Evolutionary conservation across 2,797 vertebrate genomes (phyloP), one percentile per base, ranked within the genome.

Genomic region (Carduelis carduelis): DNA sequence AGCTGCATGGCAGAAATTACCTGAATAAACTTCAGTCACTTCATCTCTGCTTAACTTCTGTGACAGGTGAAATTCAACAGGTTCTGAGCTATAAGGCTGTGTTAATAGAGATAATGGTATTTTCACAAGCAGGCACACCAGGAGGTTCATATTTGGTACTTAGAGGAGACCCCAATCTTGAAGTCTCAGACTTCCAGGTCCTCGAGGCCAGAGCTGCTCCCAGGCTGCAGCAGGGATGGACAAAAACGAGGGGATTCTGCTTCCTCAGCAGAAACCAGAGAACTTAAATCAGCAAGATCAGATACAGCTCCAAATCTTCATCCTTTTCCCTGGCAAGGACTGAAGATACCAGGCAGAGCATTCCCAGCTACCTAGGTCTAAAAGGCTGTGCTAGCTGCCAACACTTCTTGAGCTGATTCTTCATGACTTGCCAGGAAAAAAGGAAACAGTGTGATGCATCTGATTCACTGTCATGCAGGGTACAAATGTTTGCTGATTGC

Each of bases 221-320:
- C 50, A 59, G 16, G 43, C 39, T 86, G 57, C 65, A 66, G 63
- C 70, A 20, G 9, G 17, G 14, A 82, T 11, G 17, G 14, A 83
- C 43, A 86, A 9, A 23, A 32, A 50, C 2, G 3, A 69, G 41
- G 34, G 70, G 53, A 77, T 77, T 85, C 59, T 87, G 79, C 69
- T 71, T 65, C 35, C 68, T 94, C 92, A 94, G 74, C 79, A 97
- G 88, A 71, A 94, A 64, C 55, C 28, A 60, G 21, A 64, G 52
- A 88, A 41, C 44, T 69, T 76, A 43, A 41, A 83, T 19, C 56
- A 56, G 57, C 9, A 49, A 69, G 56, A 49, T 30, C 49, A 65
- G n/a, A 71, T 44, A 11, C 57, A 88, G 43, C 12, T 66, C 50
- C 22, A 71, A 87, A 78, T 65, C 64, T 57, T 89, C 63, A 32